A percentile compares a stretch with the other conserved stretches of the same genome.
phyloP scores from a whole-genome alignment of 2,113 vertebrate genomes.

The Ictalurus punctatus region DNA sequence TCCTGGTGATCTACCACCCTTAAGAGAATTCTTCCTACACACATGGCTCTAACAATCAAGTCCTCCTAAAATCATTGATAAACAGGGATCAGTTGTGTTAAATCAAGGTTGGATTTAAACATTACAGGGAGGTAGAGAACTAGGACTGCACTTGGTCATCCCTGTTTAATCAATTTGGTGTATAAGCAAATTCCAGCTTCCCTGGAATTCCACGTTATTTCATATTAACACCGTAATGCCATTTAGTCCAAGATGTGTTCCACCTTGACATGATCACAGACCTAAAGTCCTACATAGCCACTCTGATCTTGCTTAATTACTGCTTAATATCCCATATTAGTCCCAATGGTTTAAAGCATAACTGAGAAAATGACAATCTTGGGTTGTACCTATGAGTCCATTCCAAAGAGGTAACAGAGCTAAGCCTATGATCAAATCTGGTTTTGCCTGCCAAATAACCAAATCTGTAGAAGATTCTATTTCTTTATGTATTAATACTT shows the following conservation, averaged over 20 bases:
- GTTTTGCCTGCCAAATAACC: slow-evolving; percentile 22
- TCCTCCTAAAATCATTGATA: background rate
- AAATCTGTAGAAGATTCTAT: slow-evolving; percentile 28
- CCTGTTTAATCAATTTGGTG: background rate
- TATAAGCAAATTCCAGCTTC: background rate
- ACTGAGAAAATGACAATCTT: slow-evolving; percentile 22
- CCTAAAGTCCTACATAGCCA: slow-evolving; percentile 25
- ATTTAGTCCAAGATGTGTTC: background rate
- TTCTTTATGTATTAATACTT: slow-evolving; percentile 27
- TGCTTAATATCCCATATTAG: slow-evolving; percentile 37
- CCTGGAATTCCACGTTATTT: background rate
- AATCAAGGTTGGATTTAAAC: background rate
- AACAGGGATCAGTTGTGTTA: background rate
- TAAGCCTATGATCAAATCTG: slow-evolving; percentile 29
- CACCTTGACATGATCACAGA: slow-evolving; percentile 1
- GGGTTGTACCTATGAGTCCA: slow-evolving; percentile 10
- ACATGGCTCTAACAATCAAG: background rate
- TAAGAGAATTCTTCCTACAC: background rate
- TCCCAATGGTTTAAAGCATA: slow-evolving; percentile 10
- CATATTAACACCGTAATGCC: background rate
- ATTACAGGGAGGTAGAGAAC: background rate
- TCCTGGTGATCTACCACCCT: background rate
- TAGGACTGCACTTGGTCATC: background rate
- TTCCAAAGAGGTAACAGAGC: slow-evolving; percentile 15
- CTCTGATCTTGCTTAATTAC: slow-evolving; percentile 35